Conservation (phyloP, 1,140 invertebrate species). For the Sarcophaga peregrina region DNA sequence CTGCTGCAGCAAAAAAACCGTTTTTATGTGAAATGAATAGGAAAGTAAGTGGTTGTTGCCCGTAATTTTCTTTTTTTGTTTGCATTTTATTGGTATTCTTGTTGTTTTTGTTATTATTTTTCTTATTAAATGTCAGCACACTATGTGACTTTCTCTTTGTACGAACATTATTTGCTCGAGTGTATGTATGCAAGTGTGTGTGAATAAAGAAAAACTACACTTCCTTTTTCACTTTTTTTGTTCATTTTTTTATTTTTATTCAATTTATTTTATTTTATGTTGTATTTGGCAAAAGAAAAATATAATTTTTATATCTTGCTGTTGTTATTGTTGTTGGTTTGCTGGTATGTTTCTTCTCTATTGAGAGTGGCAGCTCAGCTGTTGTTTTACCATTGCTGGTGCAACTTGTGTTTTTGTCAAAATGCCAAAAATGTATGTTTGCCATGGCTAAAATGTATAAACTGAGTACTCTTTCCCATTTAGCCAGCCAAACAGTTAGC, state of each 20-base stretch:
- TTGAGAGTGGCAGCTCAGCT: not conserved
- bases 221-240: too few relatives aligned
- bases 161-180: not conserved
- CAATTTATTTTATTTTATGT: too few relatives aligned
- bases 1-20: not conserved
- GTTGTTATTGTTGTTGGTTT: not conserved
- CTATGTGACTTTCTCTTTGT: not conserved
- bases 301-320: not conserved
- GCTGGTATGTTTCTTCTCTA: not conserved
- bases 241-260: too few relatives aligned
- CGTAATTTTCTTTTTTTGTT: too few relatives aligned
- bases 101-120: not conserved
- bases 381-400: not conserved
- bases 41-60: not conserved
- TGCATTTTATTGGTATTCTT: not conserved
- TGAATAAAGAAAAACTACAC: too few relatives aligned
- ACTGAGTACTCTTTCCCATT: not conserved
- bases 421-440: slow-evolving; percentile 28
- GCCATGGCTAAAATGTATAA: not conserved
- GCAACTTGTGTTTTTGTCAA: slow-evolving; percentile 19
- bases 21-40: not conserved
- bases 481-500: not conserved
- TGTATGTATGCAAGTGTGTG: not conserved
- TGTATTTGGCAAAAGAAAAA: slow-evolving; percentile 11
- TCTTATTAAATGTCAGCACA: not conserved